phyloP scores from a whole-genome alignment of 2,113 vertebrate species.

The Pao palembangensis region DNA sequence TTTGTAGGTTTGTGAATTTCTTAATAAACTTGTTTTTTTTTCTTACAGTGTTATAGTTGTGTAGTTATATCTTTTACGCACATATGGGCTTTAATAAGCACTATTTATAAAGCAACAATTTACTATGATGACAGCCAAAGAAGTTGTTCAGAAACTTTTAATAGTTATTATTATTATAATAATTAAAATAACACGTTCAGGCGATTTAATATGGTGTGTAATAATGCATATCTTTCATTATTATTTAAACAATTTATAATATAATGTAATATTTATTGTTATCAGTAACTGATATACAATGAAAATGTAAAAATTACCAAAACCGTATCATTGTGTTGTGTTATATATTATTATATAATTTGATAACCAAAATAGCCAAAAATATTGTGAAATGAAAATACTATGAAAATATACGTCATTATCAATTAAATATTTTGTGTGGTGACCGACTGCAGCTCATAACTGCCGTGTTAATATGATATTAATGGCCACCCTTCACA shows the following conservation, averaged over 20 bases:
- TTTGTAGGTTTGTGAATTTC: conserved; percentile 76
- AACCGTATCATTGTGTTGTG: too few species aligned
- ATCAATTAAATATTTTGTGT: too few species aligned
- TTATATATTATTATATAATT: too few species aligned
- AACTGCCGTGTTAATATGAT: too few species aligned
- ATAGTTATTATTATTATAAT: not conserved
- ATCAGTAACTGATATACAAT: too few species aligned
- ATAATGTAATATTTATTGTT: not conserved
- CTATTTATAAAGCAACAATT: conserved; percentile 4
- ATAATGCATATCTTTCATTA: not conserved
- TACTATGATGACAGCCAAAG: not conserved
- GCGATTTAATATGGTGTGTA: not conserved
- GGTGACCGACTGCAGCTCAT: too few species aligned
- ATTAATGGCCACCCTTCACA: too few species aligned
- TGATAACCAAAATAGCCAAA: too few species aligned
- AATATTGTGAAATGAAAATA: too few species aligned
- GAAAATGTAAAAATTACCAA: too few species aligned
- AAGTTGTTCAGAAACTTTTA: not conserved
- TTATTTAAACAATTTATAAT: not conserved
- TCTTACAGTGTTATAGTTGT: conserved; percentile 64
- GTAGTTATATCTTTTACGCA: conserved; percentile 50
- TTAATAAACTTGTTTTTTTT: conserved; percentile 80
- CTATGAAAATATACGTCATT: too few species aligned
- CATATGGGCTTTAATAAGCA: conserved; percentile 22
- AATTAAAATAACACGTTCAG: not conserved